Evolutionary conservation across 2,113 vertebrate genomes (phyloP).

Genomic region (Eulacestoma nigropectus): DNA sequence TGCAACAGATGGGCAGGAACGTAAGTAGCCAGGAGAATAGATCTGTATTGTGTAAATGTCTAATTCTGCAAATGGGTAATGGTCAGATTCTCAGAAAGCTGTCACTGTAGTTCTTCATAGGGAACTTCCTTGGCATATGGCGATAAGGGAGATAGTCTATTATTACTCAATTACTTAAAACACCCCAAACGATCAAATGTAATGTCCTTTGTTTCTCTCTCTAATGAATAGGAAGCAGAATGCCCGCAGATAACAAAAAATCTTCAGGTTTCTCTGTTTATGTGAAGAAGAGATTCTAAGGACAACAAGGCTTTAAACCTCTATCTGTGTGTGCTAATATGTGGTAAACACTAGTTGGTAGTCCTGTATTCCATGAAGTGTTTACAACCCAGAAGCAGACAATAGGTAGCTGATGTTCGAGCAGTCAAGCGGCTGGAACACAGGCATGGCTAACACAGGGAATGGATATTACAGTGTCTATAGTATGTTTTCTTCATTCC

Average conservation of each 20-base stretch:
- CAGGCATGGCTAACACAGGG: not conserved
- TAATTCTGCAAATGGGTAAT: too few relatives aligned
- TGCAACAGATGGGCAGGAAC: slow-evolving; percentile 29
- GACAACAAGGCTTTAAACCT: not conserved
- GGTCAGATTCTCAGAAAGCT: not conserved
- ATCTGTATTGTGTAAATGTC: too few relatives aligned
- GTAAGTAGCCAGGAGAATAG: slow-evolving; percentile 8
- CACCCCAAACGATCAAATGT: not conserved
- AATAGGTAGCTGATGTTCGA: not conserved
- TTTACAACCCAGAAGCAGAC: not conserved
- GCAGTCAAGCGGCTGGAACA: not conserved
- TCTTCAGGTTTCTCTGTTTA: not conserved
- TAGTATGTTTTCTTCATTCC: not conserved
- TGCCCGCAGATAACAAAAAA: not conserved
- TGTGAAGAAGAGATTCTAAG: not conserved
- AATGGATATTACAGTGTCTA: not conserved
- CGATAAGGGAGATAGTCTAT: not conserved
- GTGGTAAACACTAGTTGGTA: not conserved
- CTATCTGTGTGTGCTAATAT: not conserved
- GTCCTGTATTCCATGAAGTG: not conserved
- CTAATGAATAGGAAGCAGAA: not conserved
- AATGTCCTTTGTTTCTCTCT: not conserved
- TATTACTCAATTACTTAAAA: not conserved
- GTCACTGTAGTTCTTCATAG: not conserved
- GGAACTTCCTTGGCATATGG: slow-evolving; percentile 20